Evolutionary conservation across 2,888 invertebrate genomes (phyloP), one percentile per base, ranked within the genome.

Genomic region (Emmelina monodactyla): DNA sequence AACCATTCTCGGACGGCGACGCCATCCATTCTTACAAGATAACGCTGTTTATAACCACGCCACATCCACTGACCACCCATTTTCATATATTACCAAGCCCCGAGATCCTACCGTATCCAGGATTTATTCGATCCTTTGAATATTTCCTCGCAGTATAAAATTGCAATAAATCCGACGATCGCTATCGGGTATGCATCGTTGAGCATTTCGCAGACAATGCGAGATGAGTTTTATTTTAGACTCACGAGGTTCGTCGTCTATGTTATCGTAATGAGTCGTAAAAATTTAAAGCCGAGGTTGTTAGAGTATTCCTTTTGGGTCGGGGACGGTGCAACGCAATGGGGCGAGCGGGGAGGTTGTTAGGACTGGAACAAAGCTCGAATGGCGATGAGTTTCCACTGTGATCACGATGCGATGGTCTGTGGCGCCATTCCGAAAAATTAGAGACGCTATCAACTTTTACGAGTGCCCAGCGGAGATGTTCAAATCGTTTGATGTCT

Each of bases 181-280:
- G 53, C 50, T 51, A 58, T 61, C 54, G 46, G 47, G 37, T 45
- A 47, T 49, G 50, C 53, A 43, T 51, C 45, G 45, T 52, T 55
- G 55, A 58, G 63, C 60, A 61, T 59, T 55, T 57, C 49, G 47
- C 45, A 47, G 45, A 46, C 39, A 31, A 33, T 28, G 37, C 33
- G 41, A 39, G 52, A 51, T 40, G 9, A 11, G 7, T 15, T 37
- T 44, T 45, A 51, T 51, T 57, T 54, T 53, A 58, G 58, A 63
- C 55, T 53, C 49, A 55, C 47, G 41, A 46, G 52, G 55, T 14
- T 28, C 12, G 7, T 13, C 12, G 13, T 14, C 13, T 62, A 62
- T 65, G 58, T 61, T 66, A 67, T 66, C 63, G 63, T 71, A 70
- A 71, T 70, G 62, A 65, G 53, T 58, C 52, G 52, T 73, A 66